Evolutionary conservation across 2,888 invertebrate species (phyloP).

Genomic region (Agonopterix heracliana): DNA sequence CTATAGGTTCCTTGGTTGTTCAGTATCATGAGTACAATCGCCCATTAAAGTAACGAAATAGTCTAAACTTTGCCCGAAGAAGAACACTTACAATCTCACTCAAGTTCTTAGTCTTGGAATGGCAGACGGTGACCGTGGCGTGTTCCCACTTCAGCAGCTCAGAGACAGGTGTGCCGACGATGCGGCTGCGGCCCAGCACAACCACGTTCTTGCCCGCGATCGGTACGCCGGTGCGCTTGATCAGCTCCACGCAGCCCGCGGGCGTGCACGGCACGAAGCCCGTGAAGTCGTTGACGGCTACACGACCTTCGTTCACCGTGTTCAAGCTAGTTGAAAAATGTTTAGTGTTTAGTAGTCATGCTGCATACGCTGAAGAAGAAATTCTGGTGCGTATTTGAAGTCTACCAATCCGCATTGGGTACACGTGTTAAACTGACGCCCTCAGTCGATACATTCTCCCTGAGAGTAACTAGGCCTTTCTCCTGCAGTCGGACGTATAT

Average conservation of each 20-base stretch:
- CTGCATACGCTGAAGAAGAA: no score
- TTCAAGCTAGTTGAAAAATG: slow-evolving; percentile 81
- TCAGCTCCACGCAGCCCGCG: slow-evolving; percentile 94
- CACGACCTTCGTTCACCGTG: slow-evolving; percentile 94
- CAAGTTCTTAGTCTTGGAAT: slow-evolving; percentile 93
- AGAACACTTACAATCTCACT: slow-evolving; percentile 78
- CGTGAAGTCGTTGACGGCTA: slow-evolving; percentile 91
- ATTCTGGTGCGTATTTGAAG: no score
- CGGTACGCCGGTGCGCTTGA: slow-evolving; percentile 84
- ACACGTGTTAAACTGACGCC: no score
- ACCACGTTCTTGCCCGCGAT: slow-evolving; percentile 92
- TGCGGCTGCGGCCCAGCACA: slow-evolving; percentile 97
- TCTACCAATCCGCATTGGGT: no score
- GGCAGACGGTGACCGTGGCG: slow-evolving; percentile 98
- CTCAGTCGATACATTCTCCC: no score
- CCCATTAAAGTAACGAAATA: no score
- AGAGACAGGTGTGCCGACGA: slow-evolving; percentile 96
- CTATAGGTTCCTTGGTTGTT: no score
- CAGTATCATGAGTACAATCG: no score
- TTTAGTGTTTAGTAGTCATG: not conserved
- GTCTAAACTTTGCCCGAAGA: no score
- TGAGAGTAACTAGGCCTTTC: no score
- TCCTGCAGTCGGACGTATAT: no score
- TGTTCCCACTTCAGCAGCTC: slow-evolving; percentile 97
- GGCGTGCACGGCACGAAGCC: slow-evolving; percentile 98